A percentile compares a stretch with the other conserved stretches of the same genome.
These are phyloP conservation scores for Alces alces DNA, from an alignment of 2,113 vertebrate genomes.

Conservation along the genomic window DNA sequence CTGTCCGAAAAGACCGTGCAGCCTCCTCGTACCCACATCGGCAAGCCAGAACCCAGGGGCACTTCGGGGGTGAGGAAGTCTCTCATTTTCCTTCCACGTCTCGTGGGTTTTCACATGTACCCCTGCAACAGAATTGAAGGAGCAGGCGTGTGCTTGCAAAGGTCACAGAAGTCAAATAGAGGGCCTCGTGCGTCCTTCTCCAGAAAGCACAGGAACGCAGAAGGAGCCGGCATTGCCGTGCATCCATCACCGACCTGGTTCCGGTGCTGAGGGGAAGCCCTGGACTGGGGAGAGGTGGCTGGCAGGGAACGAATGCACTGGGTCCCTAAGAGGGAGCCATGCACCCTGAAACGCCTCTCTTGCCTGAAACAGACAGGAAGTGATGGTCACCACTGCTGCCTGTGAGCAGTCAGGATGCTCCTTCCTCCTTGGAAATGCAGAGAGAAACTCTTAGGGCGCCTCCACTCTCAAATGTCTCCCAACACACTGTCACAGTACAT, in stretches of 20 bases:
- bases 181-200: not conserved
- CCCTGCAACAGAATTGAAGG: not conserved
- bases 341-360: not conserved
- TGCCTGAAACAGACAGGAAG: not conserved
- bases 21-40: not conserved
- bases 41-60: not conserved
- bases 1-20: rapidly evolving
- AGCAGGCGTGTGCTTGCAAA: not conserved
- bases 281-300: rapidly evolving
- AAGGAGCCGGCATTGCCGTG: not conserved
- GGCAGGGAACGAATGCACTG: not conserved
- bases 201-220: not conserved
- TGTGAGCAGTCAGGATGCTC: rapidly evolving
- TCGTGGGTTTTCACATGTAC: not conserved
- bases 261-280: not conserved
- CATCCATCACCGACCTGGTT: not conserved
- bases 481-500: no score
- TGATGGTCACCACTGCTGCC: rapidly evolving
- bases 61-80: not conserved
- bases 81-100: not conserved
- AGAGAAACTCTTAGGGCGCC: not conserved
- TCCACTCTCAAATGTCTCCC: not conserved
- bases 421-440: not conserved
- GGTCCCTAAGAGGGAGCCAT: not conserved
- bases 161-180: not conserved